phyloP scores from a whole-genome alignment of 2,888 invertebrate genomes.

The Dilophus febrilis region DNA sequence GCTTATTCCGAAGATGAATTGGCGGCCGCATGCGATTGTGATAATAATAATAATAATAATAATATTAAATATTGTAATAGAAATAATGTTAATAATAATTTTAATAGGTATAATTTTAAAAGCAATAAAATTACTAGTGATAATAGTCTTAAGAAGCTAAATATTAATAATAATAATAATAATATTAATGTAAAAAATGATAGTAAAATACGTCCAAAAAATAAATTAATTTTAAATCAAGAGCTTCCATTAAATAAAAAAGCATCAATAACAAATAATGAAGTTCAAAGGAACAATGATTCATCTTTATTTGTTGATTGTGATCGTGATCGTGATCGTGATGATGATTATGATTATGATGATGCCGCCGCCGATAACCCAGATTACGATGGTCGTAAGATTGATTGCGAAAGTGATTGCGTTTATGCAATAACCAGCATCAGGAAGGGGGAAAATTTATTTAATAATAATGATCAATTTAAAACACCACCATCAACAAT shows the following conservation, averaged over 20 bases:
- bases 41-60: constrained; percentile 4
- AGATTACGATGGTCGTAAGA: constrained; percentile 1
- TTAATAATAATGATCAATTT: constrained; percentile 10
- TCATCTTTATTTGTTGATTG: too few relatives aligned
- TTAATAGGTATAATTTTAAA: too few relatives aligned
- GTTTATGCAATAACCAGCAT: too few relatives aligned
- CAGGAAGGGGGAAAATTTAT: too few relatives aligned
- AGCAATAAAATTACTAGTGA: too few relatives aligned
- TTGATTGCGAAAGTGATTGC: too few relatives aligned
- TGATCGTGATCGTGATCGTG: too few relatives aligned
- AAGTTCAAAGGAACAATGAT: too few relatives aligned
- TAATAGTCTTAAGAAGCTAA: too few relatives aligned
- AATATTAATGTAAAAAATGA: neutral
- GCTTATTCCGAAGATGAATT: constrained; percentile 11
- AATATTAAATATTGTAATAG: neutral
- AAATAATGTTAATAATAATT: neutral
- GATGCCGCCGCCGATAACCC: neutral
- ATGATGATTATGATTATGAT: too few relatives aligned
- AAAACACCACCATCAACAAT: constrained; percentile 15
- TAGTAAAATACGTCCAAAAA: neutral
- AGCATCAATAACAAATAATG: neutral
- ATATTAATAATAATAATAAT: too few relatives aligned
- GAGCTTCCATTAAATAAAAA: too few relatives aligned
- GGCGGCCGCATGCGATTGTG: constrained; percentile 2
- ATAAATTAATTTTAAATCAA: neutral